Evolutionary conservation across 2,797 vertebrate species (phyloP), one percentile per base, ranked within the genome.

Genomic region (Percopsis omiscomaycus): DNA sequence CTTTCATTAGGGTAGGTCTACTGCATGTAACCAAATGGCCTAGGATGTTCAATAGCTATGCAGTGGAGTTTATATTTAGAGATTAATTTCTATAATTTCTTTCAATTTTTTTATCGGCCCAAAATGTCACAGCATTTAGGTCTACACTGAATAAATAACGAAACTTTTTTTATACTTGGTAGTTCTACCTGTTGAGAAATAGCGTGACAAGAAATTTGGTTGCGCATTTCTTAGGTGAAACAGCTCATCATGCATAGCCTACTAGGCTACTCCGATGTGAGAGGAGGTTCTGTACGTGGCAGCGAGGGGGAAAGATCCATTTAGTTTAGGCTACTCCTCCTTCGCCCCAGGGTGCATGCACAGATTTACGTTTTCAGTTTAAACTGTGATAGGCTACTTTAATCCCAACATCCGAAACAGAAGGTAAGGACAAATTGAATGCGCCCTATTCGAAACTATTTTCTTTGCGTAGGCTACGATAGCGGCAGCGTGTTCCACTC

Each of bases 271-370:
- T 71, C 55, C 57, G 3, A 28, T 22, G 49, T 58, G 44, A 54
- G 49, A 55, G 77, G 70, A 70, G 88, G 80, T 67, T 88, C 89
- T 84, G 88, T 90, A 93, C 91, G 92, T 93, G 92, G 92, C 92
- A 93, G 69, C 75, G 74, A 22, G 65, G 46, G 48, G 69, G 50
- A 59, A 32, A 81, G 66, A 54, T 32, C 68, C 29, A 9, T 37
- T 37, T 55, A 29, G 15, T 37, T 32, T 30, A 37, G 37, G 22
- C 22, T 22, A 22, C 22, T 61, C 45, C 58, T 57, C 73, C 45
- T 53, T 66, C 42, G 75, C 71, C 66, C 42, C 51, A 29, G 13
- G 42, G 32, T 68, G 52, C 54, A 1, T 55, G 14, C 54, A 45
- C 12, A 37, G 15, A 8, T 49, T 10, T 4, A 42, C 2, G 29